These are phyloP conservation scores for Strix occidentalis DNA, from an alignment of 2,797 vertebrate species.

Conservation along the genomic window DNA sequence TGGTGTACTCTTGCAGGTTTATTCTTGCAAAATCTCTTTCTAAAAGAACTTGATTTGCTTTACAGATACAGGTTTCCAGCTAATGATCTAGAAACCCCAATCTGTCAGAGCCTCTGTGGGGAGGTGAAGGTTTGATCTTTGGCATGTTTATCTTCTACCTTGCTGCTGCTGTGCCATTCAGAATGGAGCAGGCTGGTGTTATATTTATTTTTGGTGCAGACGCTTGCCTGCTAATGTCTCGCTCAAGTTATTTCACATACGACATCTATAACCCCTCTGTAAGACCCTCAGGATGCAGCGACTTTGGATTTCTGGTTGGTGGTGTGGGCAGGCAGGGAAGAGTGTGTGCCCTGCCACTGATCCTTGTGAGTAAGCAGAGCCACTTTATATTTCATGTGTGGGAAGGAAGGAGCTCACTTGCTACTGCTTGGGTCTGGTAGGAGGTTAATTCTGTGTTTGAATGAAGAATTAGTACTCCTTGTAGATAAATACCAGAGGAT, in stretches of 20 bases:
- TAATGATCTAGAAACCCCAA: accelerated
- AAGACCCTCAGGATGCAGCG: neutral
- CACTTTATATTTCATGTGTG: accelerated
- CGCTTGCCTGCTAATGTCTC: neutral
- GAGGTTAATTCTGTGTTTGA: neutral
- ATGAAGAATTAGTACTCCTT: neutral
- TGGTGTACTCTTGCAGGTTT: neutral
- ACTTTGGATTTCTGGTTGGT: neutral
- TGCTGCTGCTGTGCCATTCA: neutral
- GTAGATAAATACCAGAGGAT: neutral
- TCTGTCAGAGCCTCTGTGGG: neutral
- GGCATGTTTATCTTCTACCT: neutral
- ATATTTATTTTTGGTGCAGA: neutral
- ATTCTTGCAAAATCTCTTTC: too few species aligned
- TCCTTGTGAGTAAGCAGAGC: neutral
- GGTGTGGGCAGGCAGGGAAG: neutral
- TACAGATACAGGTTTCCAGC: neutral
- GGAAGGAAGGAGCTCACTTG: neutral
- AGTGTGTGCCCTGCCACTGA: neutral
- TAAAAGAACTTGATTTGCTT: neutral
- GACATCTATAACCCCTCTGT: neutral
- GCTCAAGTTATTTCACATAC: accelerated
- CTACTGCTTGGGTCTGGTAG: neutral
- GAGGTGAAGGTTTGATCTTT: neutral
- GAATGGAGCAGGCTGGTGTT: neutral